Evolutionary conservation across 2,888 invertebrate genomes (phyloP).

Genomic region (Phoronis australis): DNA sequence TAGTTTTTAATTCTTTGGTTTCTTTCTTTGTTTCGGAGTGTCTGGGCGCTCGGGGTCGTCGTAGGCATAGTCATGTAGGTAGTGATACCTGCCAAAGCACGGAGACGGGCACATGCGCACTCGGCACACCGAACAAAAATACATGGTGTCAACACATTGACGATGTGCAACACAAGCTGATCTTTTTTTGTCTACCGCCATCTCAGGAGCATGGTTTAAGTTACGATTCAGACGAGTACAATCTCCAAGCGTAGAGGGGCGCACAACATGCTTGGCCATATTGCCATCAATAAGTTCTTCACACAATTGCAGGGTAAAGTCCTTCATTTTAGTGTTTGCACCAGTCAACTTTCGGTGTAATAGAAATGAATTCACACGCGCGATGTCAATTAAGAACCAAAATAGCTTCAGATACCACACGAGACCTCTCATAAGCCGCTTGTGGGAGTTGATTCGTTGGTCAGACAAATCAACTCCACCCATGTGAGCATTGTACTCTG

Average conservation of each 20-base stretch:
- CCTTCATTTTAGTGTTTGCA: background rate
- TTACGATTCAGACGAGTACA: background rate
- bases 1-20: no score
- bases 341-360: background rate
- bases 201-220: constrained; percentile 3
- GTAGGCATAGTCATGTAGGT: no score
- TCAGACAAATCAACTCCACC: constrained; percentile 4
- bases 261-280: background rate
- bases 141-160: background rate
- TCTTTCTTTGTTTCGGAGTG: no score
- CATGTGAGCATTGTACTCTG: background rate
- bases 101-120: background rate
- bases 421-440: constrained; percentile 4
- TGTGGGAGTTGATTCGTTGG: constrained; percentile 1
- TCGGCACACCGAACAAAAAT: background rate
- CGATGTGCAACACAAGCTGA: background rate
- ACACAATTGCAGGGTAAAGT: background rate
- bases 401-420: constrained; percentile 4
- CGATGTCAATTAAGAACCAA: constrained; percentile 2
- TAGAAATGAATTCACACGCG: constrained; percentile 1
- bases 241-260: background rate
- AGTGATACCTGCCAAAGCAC: background rate
- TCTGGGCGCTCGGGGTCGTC: no score
- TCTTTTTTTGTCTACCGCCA: background rate
- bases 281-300: background rate